Evolutionary conservation across 1,140 invertebrate species (phyloP), one percentile per base, ranked within the genome.

Genomic region (Eciton burchellii): DNA sequence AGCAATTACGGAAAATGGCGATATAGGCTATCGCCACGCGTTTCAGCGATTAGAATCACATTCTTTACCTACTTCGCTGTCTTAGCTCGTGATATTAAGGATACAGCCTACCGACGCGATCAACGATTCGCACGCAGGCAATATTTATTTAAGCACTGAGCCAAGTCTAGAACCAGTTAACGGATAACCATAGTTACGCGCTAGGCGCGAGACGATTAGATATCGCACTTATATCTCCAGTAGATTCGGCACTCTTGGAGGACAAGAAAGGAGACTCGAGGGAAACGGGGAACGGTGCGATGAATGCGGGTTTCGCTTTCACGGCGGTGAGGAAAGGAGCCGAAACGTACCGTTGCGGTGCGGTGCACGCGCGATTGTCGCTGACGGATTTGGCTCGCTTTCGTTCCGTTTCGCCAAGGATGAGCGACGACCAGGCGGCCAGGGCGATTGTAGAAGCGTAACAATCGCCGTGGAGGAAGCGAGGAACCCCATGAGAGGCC

Each of bases 371-470:
- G 43, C 57, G 29, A 21, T 72, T 59, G 54, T 56, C 26, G 70
- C 59, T 71, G 70, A 54, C 45, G 71, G 63, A 26, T 74, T 81
- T 49, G 57, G 56, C 21, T 81, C 68, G 54, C 79, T 81, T 81
- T 81, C 79, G 66, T 81, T 79, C 74, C 63, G 41, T 54, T n/a
- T 19, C 59, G 26, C 24, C 26, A n/a, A 60, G 65, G 81, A 83
- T 71, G 65, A 76, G 59, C 43, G 12, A 19, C 43, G 52, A 24
- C 29, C n/a, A n/a, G 14, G 43, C 45, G 21, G 43, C 43, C 68
- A 47, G 77, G 45, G 76, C 65, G 26, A 26, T 84, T 85, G 66
- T 71, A 81, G 56, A 82, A 83, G 47, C 66, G 60, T 73, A 62
- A 79, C 47, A 85, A 79, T 81, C 62, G 60, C 47, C 59, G 62